Conservation (phyloP, 2,888 invertebrate species). For the Stenodera caucasica region DNA sequence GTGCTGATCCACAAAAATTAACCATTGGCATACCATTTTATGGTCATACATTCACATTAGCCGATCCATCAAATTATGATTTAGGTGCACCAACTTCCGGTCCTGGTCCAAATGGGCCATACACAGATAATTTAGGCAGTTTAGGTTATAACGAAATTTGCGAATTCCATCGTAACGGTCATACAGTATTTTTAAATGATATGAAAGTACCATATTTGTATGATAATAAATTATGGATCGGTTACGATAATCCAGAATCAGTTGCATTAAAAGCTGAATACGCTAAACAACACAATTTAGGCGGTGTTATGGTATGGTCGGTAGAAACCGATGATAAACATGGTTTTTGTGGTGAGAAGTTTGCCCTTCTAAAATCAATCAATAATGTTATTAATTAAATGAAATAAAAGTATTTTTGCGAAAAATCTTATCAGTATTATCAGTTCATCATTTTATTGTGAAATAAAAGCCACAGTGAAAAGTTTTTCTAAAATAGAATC, state of each 20-base stretch:
- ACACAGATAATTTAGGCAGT: conserved; percentile 23
- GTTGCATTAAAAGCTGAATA: conserved; percentile 47
- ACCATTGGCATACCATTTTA: conserved; percentile 25
- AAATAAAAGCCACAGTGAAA: too few species aligned
- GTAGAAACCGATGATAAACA: conserved; percentile 73
- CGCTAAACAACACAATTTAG: conserved; percentile 51
- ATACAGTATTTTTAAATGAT: conserved; percentile 34
- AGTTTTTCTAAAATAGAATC: too few species aligned
- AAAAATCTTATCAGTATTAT: background rate
- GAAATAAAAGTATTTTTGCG: background rate
- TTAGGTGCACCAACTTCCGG: conserved; percentile 16
- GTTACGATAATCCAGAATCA: conserved; percentile 34
- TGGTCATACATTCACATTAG: conserved; percentile 19
- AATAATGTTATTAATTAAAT: conserved; percentile 16
- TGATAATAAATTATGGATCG: conserved; percentile 33
- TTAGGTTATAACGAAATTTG: conserved; percentile 31
- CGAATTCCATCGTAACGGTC: conserved; percentile 30
- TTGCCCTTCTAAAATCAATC: conserved; percentile 62
- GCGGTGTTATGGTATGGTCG: conserved; percentile 72
- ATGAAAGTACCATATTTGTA: conserved; percentile 36
- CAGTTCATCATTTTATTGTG: background rate
- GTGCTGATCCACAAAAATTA: conserved; percentile 22
- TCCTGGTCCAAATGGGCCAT: conserved; percentile 18
- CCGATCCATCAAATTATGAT: conserved; percentile 16
- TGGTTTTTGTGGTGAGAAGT: conserved; percentile 60